Conservation (phyloP, 2,888 invertebrate species). For the Amphipyra berbera region DNA sequence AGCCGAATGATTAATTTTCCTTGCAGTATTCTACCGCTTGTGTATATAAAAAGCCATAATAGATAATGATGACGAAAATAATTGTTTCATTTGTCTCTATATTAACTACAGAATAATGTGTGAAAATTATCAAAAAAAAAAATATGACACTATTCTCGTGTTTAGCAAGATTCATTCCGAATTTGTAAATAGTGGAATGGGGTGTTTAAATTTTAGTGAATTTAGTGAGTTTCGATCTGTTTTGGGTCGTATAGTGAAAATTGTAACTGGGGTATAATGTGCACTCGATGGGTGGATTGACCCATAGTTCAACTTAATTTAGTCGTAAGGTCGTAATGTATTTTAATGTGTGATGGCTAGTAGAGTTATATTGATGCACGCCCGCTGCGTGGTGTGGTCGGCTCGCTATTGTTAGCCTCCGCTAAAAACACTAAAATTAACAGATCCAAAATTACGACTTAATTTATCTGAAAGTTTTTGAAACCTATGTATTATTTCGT, state of each 20-base stretch:
- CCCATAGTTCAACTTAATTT: constrained; percentile 76
- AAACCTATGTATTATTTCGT: constrained; percentile 67
- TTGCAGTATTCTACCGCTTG: constrained; percentile 78
- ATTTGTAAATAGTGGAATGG: constrained; percentile 72
- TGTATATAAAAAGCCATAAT: constrained; percentile 73
- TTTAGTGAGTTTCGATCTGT: constrained; percentile 70
- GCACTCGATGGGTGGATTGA: constrained; percentile 68
- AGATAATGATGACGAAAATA: constrained; percentile 43
- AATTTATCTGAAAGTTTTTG: constrained; percentile 69
- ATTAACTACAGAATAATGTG: constrained; percentile 43
- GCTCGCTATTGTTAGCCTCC: constrained; percentile 31
- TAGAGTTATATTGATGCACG: constrained; percentile 15
- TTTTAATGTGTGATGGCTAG: constrained; percentile 61
- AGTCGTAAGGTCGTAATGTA: constrained; percentile 74
- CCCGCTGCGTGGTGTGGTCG: constrained; percentile 34
- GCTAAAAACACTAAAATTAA: constrained; percentile 65
- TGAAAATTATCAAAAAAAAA: constrained; percentile 37
- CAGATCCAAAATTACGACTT: constrained; percentile 63
- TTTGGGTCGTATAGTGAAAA: constrained; percentile 75
- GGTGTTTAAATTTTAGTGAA: constrained; percentile 76
- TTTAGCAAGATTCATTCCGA: constrained; percentile 64
- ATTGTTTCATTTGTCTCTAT: constrained; percentile 46
- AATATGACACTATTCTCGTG: constrained; percentile 36
- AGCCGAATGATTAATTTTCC: constrained; percentile 66
- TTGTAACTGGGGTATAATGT: constrained; percentile 73